Base-by-base conservation (phyloP, 2,888 invertebrate genomes). In the Trypoxylon attenuatum region DNA sequence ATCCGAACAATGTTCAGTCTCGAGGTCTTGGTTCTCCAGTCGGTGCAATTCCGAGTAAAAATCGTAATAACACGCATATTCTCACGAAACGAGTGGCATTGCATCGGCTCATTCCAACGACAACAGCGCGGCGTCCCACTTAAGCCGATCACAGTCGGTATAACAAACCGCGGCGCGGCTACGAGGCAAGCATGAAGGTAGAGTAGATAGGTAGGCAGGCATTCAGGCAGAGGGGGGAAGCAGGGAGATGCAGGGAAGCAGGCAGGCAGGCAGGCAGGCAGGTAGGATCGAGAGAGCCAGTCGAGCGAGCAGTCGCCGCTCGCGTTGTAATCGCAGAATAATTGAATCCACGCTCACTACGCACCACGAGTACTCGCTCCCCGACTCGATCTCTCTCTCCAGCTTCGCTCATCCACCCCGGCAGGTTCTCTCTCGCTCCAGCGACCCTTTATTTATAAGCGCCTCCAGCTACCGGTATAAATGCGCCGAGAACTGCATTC, bases 241-340 rank as follows among this genome's bases (percentile, higher is more conserved):
- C 43, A 21, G 6, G 22, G 27, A 29, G 55, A n/a, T n/a, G n/a
- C n/a, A n/a, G n/a, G n/a, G n/a, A n/a, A n/a, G 13, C 13, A 33
- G 13, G 13, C n/a, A 33, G 13, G 33, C n/a, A 33, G 3, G 33
- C 33, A 13, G 33, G n/a, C 13, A 2, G 13, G 13, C 33, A n/a
- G n/a, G n/a, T n/a, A n/a, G 16, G 49, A 58, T 39, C 46, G 38
- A 38, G 58, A 33, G 43, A 53, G 60, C 49, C 61, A 51, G 61
- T 27, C 56, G 46, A 58, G 50, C 71, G 50, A 50, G 56, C 73
- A 60, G 70, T 73, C 73, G 73, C 67, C 70, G 71, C 68, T 75
- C 69, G 75, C 74, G 75, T 72, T 81, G 84, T 83, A 84, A 85
- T 85, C 81, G 83, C 76, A 76, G 83, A 84, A 85, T 85, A 85